Conservation (phyloP, 2,888 invertebrate genomes). For the Drosophila hamatofila region DNA sequence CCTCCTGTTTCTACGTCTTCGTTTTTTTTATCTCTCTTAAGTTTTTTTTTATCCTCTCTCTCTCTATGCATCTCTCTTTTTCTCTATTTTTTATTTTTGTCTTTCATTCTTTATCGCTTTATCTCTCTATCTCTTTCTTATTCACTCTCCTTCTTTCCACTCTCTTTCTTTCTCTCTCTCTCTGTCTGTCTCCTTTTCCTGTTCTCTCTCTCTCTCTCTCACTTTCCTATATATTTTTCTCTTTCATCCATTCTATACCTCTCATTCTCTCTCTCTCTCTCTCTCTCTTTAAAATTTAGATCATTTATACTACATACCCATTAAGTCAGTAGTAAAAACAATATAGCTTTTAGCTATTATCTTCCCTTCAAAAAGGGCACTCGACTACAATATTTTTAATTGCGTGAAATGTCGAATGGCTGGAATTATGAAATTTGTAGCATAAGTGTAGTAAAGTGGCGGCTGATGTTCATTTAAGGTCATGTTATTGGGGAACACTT, state of each 20-base stretch:
- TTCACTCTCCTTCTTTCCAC: not conserved
- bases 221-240: not conserved
- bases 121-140: too few relatives aligned
- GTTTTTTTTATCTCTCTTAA: too few relatives aligned
- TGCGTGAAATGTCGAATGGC: slow-evolving; percentile 5
- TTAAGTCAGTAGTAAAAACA: not conserved
- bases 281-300: too few relatives aligned
- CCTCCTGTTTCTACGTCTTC: too few relatives aligned
- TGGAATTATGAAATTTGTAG: not conserved
- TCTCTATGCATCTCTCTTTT: not conserved
- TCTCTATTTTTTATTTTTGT: too few relatives aligned
- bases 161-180: not conserved
- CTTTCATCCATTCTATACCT: too few relatives aligned
- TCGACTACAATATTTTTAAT: not conserved
- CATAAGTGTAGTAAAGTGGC: not conserved
- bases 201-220: not conserved
- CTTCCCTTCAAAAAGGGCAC: not conserved
- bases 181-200: not conserved
- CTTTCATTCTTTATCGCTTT: too few relatives aligned
- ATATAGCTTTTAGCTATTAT: not conserved
- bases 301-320: not conserved
- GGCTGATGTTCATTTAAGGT: not conserved
- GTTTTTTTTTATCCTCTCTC: too few relatives aligned
- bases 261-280: too few relatives aligned
- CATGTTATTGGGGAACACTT: not conserved